Evolutionary conservation across 2,797 vertebrate genomes (phyloP).

Genomic region (Carapus acus): DNA sequence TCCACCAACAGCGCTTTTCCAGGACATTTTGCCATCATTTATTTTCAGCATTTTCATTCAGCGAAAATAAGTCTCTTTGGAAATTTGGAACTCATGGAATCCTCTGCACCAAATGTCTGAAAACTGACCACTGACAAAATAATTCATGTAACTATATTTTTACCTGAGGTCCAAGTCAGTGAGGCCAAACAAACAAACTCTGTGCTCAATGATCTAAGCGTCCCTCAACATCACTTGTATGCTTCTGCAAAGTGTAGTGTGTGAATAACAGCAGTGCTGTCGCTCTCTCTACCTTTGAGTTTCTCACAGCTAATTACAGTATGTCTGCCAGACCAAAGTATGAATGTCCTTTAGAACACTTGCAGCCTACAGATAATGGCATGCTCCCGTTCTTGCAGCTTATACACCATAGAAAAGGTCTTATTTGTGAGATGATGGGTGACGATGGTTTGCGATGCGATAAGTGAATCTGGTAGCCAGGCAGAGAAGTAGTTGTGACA

Average conservation of each 20-base stretch:
- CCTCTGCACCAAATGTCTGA: too few species aligned
- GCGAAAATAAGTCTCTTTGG: too few species aligned
- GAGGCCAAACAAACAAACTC: conserved; percentile 1
- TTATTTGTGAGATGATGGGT: conserved; percentile 70
- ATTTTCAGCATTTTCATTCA: too few species aligned
- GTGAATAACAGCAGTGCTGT: conserved; percentile 51
- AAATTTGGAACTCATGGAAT: too few species aligned
- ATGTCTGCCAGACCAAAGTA: conserved; percentile 64
- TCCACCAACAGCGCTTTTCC: too few species aligned
- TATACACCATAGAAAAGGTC: conserved; percentile 82
- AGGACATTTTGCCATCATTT: too few species aligned
- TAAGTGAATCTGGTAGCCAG: conserved; percentile 70
- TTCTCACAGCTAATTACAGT: conserved; percentile 73
- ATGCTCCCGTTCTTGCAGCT: conserved; percentile 72
- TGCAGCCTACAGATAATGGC: conserved; percentile 75
- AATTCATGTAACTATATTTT: too few species aligned
- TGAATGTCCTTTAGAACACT: conserved; percentile 77
- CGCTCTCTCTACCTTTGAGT: conserved; percentile 54
- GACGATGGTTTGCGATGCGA: conserved; percentile 62
- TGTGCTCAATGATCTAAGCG: conserved; percentile 35
- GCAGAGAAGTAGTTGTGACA: conserved; percentile 73
- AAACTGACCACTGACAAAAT: too few species aligned
- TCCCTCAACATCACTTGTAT: conserved; percentile 39
- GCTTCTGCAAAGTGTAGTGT: conserved; percentile 42
- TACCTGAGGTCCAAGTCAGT: background rate